Base-by-base conservation (phyloP, 1,140 invertebrate genomes). In the Fragariocoptes setiger region DNA sequence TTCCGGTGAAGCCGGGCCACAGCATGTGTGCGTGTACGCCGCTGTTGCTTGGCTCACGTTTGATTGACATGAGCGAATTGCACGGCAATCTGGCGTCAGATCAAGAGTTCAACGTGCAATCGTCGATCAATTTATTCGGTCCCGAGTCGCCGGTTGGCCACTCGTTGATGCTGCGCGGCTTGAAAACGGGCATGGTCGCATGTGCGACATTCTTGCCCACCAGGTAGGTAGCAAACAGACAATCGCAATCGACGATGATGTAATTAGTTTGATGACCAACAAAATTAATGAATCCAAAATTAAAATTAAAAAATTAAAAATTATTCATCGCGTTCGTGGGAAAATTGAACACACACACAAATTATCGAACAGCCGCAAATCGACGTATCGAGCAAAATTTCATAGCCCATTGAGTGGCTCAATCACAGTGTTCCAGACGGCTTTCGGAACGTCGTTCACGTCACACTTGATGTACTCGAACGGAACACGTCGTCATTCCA, bases 141-240 rank as follows among this genome's bases (percentile, higher is more conserved):
- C 43, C 46, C 5, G 40, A 44, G 15, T 45, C 47, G 5, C 42
- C 50, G 14, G 8, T 51, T 2, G 50, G 50, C 5, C 21, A 45
- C 43, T 51, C 47, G 5, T 38, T 52, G 12, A 43, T 49, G 4
- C 35, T 52, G 17, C 22, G 46, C 19, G 47, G 48, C 17, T 25
- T 36, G 21, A 39, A 49, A 31, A 47, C 41, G n/a, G 50, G 48
- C 17, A 21, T 39, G 4, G 19, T 44, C 8, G 42, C 46, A 12
- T 52, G 50, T 38, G 41, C 50, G 1, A 46, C 45, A 2, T 44
- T 52, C 20, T 39, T 52, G 22, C 48, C 50, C 5, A 46, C 45
- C n/a, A n/a, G 4, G 42, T 37, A 22, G 42, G 31, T 18, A 18
- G 13, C 20, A 47, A 38, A 16, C 17, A 37, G 19, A 35, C 37